A percentile compares a stretch with the other conserved stretches of the same genome.
Evolutionary conservation across 2,888 invertebrate genomes (phyloP).

Genomic region (Ceramica pisi): DNA sequence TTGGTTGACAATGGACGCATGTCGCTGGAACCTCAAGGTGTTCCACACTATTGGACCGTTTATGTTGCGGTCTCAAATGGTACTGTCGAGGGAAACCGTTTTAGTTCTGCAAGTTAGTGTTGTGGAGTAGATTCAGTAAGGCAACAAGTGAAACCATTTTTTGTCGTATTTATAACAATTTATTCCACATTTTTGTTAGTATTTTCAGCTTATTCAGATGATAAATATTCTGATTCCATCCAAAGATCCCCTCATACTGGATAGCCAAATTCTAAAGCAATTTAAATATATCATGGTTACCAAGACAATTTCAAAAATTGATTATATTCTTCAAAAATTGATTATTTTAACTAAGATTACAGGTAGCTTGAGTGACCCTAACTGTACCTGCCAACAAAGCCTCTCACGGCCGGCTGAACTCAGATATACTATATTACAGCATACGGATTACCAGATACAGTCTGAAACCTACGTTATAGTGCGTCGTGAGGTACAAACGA

Average conservation of each 20-base stretch:
- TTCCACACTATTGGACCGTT: constrained; percentile 42
- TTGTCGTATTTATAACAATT: background rate
- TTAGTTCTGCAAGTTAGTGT: background rate
- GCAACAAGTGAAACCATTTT: background rate
- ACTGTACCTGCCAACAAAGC: constrained; percentile 52
- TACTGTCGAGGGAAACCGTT: constrained; percentile 30
- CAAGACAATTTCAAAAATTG: background rate
- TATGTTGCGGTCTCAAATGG: constrained; percentile 46
- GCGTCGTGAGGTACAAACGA: constrained; percentile 19
- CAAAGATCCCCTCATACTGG: background rate
- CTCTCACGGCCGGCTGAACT: constrained; percentile 42
- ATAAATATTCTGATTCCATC: no score
- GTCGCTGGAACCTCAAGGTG: constrained; percentile 40
- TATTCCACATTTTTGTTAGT: background rate
- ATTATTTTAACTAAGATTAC: constrained; percentile 11
- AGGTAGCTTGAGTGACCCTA: background rate
- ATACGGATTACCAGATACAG: constrained; percentile 56
- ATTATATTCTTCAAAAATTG: background rate
- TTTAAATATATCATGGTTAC: background rate
- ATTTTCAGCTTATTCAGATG: no score
- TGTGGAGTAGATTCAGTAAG: background rate
- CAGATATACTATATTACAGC: constrained; percentile 46
- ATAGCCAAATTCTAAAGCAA: background rate
- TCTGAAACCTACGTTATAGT: constrained; percentile 43
- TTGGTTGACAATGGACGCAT: constrained; percentile 43